Conservation (phyloP, 2,797 vertebrate genomes). For the Philypnodon macrostomus region DNA sequence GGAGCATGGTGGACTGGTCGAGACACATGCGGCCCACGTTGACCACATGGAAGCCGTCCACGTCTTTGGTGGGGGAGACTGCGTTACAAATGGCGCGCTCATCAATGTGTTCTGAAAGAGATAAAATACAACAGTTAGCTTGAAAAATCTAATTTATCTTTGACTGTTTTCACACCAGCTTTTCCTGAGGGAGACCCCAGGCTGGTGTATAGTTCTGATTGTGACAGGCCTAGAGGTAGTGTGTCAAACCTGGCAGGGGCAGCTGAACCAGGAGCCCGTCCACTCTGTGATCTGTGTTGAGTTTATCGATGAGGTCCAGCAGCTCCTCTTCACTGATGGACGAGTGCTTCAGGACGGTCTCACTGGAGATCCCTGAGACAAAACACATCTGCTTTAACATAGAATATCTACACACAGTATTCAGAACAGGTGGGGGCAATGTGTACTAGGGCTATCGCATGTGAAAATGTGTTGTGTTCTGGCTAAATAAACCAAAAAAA, state of each 20-base stretch:
- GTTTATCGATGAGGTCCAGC: slow-evolving; percentile 85
- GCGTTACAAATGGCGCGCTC: slow-evolving; percentile 91
- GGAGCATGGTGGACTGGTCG: slow-evolving; percentile 94
- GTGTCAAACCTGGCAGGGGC: slow-evolving; percentile 85
- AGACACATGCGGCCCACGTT: slow-evolving; percentile 95
- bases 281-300: slow-evolving; percentile 86
- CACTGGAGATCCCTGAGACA: slow-evolving; percentile 89
- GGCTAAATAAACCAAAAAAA: too few species aligned
- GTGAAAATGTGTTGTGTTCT: too few species aligned
- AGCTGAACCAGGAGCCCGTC: slow-evolving; percentile 94
- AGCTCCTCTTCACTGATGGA: slow-evolving; percentile 88
- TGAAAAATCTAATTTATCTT: too few species aligned
- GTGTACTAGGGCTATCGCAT: too few species aligned
- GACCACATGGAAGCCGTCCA: slow-evolving; percentile 95
- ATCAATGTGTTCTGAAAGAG: slow-evolving; percentile 84
- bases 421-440: too few species aligned
- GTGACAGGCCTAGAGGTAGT: too few species aligned
- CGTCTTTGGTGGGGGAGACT: slow-evolving; percentile 89
- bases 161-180: too few species aligned
- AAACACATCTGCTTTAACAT: too few species aligned
- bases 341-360: slow-evolving; percentile 88
- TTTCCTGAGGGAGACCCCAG: too few species aligned
- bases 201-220: too few species aligned
- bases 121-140: too few species aligned
- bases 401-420: too few species aligned